These are phyloP conservation scores for Cremastinae sp. DNA, from an alignment of 2,888 invertebrate species.

Conservation along the genomic window DNA sequence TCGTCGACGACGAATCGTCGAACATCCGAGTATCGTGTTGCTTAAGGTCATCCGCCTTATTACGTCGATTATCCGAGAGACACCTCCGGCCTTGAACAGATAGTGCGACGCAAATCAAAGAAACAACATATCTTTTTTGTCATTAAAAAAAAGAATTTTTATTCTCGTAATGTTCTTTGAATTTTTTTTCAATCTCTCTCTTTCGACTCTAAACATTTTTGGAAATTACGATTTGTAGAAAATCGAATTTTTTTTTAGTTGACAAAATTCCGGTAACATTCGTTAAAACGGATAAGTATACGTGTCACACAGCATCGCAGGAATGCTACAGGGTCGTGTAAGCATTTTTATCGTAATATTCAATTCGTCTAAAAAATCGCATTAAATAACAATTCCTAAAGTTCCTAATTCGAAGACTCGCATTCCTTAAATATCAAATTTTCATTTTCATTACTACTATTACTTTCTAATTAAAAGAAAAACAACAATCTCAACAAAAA, in stretches of 20 bases:
- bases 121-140: too few relatives aligned
- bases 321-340: conserved; percentile 33
- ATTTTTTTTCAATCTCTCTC: conserved; percentile 12
- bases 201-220: conserved; percentile 11
- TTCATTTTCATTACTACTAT: too few relatives aligned
- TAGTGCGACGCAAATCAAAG: not conserved
- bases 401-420: conserved; percentile 34
- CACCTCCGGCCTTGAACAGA: not conserved
- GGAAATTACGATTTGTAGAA: conserved; percentile 43
- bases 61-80: conserved; percentile 12
- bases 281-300: conserved; percentile 38
- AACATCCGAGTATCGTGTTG: conserved; percentile 6
- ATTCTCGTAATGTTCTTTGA: conserved; percentile 7
- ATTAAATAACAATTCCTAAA: conserved; percentile 57
- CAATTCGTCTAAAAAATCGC: conserved; percentile 52
- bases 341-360: conserved; percentile 30
- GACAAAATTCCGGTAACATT: conserved; percentile 37
- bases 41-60: conserved; percentile 15
- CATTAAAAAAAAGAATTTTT: too few relatives aligned
- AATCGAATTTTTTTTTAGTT: conserved; percentile 56
- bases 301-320: conserved; percentile 35
- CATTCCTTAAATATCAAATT: conserved; percentile 17
- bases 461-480: conserved; percentile 33
- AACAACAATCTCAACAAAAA: conserved; percentile 19
- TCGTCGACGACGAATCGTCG: conserved; percentile 64